A percentile compares a stretch with the other conserved stretches of the same genome.
phyloP scores from a whole-genome alignment of 2,113 vertebrate genomes.

The Dicerorhinus sumatrensis region DNA sequence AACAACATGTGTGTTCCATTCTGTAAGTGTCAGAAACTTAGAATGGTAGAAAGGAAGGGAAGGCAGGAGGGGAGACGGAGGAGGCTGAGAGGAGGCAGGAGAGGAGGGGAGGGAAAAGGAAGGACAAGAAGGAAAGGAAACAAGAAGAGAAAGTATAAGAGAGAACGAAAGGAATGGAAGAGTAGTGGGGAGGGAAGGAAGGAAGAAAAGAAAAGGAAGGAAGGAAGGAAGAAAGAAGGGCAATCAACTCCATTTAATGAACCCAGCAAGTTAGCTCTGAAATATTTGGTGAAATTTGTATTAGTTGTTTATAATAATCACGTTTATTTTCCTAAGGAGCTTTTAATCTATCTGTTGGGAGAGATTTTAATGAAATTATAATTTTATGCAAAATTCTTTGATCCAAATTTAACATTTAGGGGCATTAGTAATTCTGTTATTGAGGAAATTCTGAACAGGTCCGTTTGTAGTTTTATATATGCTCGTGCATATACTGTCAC shows the following conservation, averaged over 20 bases:
- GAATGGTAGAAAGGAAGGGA: neutral
- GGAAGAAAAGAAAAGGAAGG: no score
- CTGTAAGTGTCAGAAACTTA: neutral
- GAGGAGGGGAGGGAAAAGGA: no score
- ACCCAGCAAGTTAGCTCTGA: neutral
- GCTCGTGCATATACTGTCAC: fast-evolving
- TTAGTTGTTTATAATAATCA: neutral
- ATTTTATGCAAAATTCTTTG: neutral
- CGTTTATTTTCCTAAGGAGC: neutral
- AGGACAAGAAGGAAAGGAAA: neutral
- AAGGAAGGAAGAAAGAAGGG: fast-evolving
- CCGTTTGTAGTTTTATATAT: neutral
- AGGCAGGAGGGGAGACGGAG: no score
- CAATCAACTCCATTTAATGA: neutral
- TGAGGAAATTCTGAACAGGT: neutral
- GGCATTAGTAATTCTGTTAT: neutral
- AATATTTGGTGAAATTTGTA: neutral
- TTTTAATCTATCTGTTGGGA: neutral
- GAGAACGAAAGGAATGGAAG: neutral
- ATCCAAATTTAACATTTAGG: neutral
- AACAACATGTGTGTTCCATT: neutral
- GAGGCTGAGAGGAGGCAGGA: neutral
- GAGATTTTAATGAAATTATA: neutral
- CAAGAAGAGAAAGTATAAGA: neutral
- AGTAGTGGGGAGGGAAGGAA: neutral